Conservation (phyloP, 2,113 vertebrate species). For the Pteropus alecto region DNA sequence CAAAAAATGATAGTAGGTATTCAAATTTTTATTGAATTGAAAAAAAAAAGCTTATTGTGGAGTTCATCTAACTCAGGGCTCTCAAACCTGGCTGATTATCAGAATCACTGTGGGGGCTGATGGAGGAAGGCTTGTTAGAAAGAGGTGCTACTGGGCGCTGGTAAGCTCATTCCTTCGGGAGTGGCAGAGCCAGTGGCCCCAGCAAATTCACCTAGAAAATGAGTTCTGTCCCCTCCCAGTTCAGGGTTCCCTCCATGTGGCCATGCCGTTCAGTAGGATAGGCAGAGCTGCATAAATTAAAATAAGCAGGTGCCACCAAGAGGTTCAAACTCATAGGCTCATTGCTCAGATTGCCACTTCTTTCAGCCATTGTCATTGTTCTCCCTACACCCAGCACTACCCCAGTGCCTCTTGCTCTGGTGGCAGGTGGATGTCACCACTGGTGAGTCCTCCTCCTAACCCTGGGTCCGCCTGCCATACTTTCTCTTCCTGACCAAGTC, state of each 20-base stretch:
- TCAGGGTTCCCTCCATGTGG: background rate
- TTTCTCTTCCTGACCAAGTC: background rate
- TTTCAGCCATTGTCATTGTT: too few species aligned
- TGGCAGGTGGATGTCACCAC: background rate
- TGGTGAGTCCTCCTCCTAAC: background rate
- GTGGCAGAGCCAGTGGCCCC: background rate
- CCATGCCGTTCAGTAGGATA: background rate
- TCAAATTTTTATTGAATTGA: background rate
- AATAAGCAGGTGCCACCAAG: background rate
- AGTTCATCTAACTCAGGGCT: background rate
- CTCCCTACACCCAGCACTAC: background rate
- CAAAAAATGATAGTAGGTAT: background rate
- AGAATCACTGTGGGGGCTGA: background rate
- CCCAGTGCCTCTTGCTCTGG: rapidly evolving
- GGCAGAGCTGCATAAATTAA: background rate
- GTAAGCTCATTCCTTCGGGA: background rate
- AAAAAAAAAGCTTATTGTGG: background rate
- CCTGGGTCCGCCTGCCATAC: background rate
- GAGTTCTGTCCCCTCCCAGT: background rate
- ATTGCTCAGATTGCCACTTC: too few species aligned
- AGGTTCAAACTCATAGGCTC: background rate
- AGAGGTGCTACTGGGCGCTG: too few species aligned
- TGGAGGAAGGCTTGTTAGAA: background rate
- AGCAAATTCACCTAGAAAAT: background rate
- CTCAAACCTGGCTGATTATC: background rate